A percentile compares a stretch with the other conserved stretches of the same genome.
Evolutionary conservation across 2,113 vertebrate species (phyloP).

Genomic region (Patagioenas fasciata): DNA sequence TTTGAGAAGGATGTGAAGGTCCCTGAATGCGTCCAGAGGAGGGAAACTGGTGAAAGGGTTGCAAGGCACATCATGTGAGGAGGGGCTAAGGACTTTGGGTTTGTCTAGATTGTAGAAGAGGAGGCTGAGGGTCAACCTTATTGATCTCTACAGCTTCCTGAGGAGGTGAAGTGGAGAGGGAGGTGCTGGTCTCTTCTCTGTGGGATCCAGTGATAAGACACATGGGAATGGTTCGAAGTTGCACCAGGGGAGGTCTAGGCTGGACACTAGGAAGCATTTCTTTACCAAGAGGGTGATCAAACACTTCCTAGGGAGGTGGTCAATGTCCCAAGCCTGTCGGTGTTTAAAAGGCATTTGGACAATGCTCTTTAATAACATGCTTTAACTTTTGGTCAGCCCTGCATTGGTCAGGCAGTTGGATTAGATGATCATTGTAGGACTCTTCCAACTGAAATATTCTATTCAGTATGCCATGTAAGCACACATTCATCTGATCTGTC

Average conservation of each 20-base stretch:
- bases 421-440: background rate
- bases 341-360: background rate
- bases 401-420: background rate
- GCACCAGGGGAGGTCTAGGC: background rate
- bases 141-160: background rate
- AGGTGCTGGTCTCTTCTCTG: background rate
- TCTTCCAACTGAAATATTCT: background rate
- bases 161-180: background rate
- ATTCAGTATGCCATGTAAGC: background rate
- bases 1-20: background rate
- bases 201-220: accelerated
- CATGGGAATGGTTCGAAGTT: background rate
- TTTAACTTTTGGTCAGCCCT: background rate
- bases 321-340: accelerated
- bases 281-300: background rate
- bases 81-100: accelerated
- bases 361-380: background rate
- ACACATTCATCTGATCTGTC: background rate
- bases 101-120: background rate
- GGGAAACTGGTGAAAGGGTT: background rate
- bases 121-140: background rate
- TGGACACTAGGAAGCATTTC: background rate
- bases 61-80: background rate
- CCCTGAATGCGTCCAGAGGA: background rate
- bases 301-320: background rate